Conservation (phyloP, 2,113 vertebrate genomes). For the Ailurus styani region DNA sequence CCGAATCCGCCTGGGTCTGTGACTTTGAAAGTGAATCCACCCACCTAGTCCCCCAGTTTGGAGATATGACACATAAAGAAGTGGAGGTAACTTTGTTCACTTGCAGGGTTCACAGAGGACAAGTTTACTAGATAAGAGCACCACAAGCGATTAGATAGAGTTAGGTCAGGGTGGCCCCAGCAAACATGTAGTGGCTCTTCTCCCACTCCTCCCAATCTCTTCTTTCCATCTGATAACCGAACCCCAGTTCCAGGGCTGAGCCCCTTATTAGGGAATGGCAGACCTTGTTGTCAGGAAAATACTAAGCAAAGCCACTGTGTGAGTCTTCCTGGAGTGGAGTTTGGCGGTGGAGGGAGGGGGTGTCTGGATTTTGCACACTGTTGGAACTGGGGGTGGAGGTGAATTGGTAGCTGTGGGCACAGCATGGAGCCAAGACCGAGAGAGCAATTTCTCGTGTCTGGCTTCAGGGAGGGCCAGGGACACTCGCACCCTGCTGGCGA, state of each 20-base stretch:
- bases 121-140: neutral
- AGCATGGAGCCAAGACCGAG: neutral
- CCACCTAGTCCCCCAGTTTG: neutral
- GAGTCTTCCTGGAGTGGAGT: neutral
- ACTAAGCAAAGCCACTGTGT: neutral
- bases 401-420: neutral
- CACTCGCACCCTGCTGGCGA: neutral
- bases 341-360: too few species aligned
- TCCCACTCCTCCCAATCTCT: neutral
- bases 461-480: neutral
- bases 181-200: neutral
- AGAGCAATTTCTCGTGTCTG: neutral
- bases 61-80: neutral
- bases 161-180: neutral
- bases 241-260: neutral
- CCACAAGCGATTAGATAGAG: neutral
- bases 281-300: neutral
- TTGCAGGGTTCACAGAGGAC: neutral
- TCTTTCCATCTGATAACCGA: neutral
- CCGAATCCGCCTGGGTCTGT: neutral
- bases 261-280: neutral
- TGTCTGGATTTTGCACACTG: neutral
- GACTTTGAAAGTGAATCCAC: neutral
- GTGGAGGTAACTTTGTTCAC: slow-evolving; percentile 48
- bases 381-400: neutral